These are phyloP conservation scores for Cheilosia scutellata DNA, from an alignment of 2,888 invertebrate species.

Conservation along the genomic window DNA sequence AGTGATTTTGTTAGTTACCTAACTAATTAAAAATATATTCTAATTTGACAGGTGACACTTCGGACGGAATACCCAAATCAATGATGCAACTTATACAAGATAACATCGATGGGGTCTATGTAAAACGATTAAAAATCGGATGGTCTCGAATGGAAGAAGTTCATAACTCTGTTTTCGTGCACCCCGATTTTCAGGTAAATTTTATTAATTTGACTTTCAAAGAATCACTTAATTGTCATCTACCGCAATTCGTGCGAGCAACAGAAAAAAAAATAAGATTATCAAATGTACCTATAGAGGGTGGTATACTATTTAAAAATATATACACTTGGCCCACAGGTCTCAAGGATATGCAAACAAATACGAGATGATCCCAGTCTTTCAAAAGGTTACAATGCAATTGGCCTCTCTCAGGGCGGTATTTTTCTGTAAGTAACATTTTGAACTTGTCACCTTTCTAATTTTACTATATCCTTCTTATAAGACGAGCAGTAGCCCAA, in stretches of 20 bases:
- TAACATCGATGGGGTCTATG: conserved; percentile 90
- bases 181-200: conserved; percentile 88
- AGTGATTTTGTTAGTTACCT: conserved; percentile 26
- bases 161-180: conserved; percentile 91
- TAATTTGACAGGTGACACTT: conserved; percentile 90
- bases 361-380: conserved; percentile 88
- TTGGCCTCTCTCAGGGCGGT: conserved; percentile 97
- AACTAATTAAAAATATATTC: conserved; percentile 5
- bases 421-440: conserved; percentile 92
- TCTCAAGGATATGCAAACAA: conserved; percentile 89
- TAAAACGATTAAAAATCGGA: conserved; percentile 93
- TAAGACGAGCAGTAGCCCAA: conserved; percentile 95
- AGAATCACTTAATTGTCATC: too few relatives aligned
- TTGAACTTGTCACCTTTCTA: not conserved
- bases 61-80: conserved; percentile 82
- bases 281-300: too few relatives aligned
- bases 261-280: too few relatives aligned
- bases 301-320: not conserved
- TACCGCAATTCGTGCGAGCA: too few relatives aligned
- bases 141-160: conserved; percentile 87
- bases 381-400: conserved; percentile 92
- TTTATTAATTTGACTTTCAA: not conserved
- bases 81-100: conserved; percentile 89
- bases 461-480: conserved; percentile 5
- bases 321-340: conserved; percentile 74